Evolutionary conservation across 2,888 invertebrate species (phyloP).

Genomic region (Rhingia rostrata): DNA sequence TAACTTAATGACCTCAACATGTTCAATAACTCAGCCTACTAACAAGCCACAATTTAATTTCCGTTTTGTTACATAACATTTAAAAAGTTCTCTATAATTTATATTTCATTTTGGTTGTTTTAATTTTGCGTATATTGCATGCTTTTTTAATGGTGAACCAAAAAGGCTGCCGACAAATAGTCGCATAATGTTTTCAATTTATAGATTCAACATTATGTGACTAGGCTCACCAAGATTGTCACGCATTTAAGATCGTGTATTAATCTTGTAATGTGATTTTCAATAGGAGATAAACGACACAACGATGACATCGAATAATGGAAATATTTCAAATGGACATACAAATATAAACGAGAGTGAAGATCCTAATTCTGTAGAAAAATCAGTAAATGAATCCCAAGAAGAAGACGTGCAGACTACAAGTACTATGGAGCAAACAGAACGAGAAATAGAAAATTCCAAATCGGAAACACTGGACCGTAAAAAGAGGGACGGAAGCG

Average conservation of each 20-base stretch:
- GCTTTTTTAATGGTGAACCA: constrained; percentile 54
- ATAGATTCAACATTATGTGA: constrained; percentile 19
- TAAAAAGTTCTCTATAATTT: background rate
- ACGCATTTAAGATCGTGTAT: constrained; percentile 23
- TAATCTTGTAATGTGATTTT: constrained; percentile 24
- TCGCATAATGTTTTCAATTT: constrained; percentile 22
- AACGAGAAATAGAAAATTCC: constrained; percentile 62
- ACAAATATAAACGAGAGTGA: constrained; percentile 76
- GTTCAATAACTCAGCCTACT: constrained; percentile 34
- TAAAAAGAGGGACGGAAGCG: constrained; percentile 80
- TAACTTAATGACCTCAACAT: constrained; percentile 23
- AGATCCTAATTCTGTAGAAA: constrained; percentile 70
- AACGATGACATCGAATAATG: constrained; percentile 78
- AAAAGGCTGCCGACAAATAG: constrained; percentile 1
- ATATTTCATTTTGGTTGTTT: constrained; percentile 15
- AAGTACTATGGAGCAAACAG: constrained; percentile 29
- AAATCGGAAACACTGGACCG: constrained; percentile 74
- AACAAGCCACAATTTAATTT: constrained; percentile 29
- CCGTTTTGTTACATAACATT: constrained; percentile 17
- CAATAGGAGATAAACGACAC: constrained; percentile 81
- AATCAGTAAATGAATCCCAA: constrained; percentile 66
- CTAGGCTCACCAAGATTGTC: constrained; percentile 21
- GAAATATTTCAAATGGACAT: constrained; percentile 82
- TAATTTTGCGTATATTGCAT: constrained; percentile 34
- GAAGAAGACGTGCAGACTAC: constrained; percentile 45